Evolutionary conservation across 2,888 invertebrate genomes (phyloP).

Genomic region (Heteromyza rotundicornis): DNA sequence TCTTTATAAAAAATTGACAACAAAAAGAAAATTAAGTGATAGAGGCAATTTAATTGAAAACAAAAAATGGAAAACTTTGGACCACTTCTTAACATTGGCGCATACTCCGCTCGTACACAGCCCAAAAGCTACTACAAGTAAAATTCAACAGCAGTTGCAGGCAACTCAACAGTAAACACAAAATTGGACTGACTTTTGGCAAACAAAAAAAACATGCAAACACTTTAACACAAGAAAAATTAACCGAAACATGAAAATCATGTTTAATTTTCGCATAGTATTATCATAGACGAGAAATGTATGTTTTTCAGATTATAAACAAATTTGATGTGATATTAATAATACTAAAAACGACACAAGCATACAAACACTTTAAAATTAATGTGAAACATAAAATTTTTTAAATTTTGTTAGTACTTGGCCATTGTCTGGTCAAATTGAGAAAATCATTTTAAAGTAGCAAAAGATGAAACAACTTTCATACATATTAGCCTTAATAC

Average conservation of each 20-base stretch:
- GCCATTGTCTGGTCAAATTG: too few species aligned
- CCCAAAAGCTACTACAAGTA: slow-evolving; percentile 31
- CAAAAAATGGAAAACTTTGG: slow-evolving; percentile 30
- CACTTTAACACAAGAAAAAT: slow-evolving; percentile 7
- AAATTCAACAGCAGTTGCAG: slow-evolving; percentile 57
- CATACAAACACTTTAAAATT: too few species aligned
- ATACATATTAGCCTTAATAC: too few species aligned
- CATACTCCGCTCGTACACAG: too few species aligned
- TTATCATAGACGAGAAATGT: slow-evolving; percentile 8
- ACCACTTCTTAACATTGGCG: slow-evolving; percentile 21
- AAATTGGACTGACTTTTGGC: slow-evolving; percentile 54
- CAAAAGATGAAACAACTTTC: too few species aligned
- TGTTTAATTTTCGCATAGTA: slow-evolving; percentile 4
- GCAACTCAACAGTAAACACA: slow-evolving; percentile 46
- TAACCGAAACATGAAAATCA: slow-evolving; percentile 25
- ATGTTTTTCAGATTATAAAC: slow-evolving; percentile 45
- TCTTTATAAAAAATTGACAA: slow-evolving; percentile 1
- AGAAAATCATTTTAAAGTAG: too few species aligned
- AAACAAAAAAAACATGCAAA: slow-evolving; percentile 34
- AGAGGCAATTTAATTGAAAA: slow-evolving; percentile 47
- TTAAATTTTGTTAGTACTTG: too few species aligned
- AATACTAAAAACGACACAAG: slow-evolving; percentile 44
- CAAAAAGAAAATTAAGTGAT: slow-evolving; percentile 26
- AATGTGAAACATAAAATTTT: too few species aligned
- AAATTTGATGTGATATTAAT: slow-evolving; percentile 61